Base-by-base conservation (phyloP, 2,797 vertebrate species). In the Sciurus vulgaris region DNA sequence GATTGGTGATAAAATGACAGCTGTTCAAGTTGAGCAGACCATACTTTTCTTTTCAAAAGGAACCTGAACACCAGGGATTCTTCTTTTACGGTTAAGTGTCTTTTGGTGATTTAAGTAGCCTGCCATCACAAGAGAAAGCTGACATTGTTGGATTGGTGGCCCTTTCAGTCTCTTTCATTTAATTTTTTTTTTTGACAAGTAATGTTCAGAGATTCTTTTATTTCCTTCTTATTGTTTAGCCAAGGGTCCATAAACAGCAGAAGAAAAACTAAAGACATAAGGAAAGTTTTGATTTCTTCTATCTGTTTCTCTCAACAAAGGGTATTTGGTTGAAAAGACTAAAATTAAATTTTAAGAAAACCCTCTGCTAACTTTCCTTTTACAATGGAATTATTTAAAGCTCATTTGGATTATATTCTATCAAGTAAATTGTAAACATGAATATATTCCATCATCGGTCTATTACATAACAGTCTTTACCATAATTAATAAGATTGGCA, bases 51-150 rank as follows among this genome's bases (percentile, higher is more conserved):
- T 77, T 97, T 96, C 76, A 77, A 61, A 96, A 93, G 54, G 82
- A 97, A 86, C 0, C 38, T 24, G 85, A 97, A 83, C 89, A 96
- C 89, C 70, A 96, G 79, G n/a, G 28, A 88, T 28, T 77, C 33
- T 78, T 95, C 87, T 33, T 49, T 47, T 95, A 49, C 30, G 92
- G 56, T 47, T 92, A 35, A 86, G 24, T 81, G 38, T 69, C 59
- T 96, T 96, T 94, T 59, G 77, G 47, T 83, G 96, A 95, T 90
- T 96, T 94, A 93, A 89, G n/a, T 35, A 86, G 65, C 69, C 51
- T 95, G 41, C 20, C 41, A 77, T 89, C 77, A 91, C 30, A 72
- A 4, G 86, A 96, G 61, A 97, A 95, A 96, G 0, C 1, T 93
- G 44, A 76, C n/a, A 94, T 92, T 83, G 38, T 59, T 69, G 79